A percentile compares a stretch with the other conserved stretches of the same genome.
These are phyloP conservation scores for Thera britannica DNA, from an alignment of 2,888 invertebrate genomes.

Conservation along the genomic window DNA sequence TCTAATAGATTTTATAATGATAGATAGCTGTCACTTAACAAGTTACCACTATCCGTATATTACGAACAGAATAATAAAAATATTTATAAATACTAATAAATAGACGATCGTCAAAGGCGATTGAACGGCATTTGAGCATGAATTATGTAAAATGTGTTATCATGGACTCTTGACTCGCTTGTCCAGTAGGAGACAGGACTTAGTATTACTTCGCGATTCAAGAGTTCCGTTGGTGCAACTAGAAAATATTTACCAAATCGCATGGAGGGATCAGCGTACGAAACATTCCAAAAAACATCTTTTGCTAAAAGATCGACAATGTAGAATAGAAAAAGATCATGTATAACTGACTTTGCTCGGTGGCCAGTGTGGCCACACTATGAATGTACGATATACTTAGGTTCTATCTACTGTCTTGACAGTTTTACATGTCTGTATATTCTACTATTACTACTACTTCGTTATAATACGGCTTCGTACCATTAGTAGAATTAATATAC, in stretches of 20 bases:
- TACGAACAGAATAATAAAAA: conserved; percentile 32
- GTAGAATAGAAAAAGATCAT: conserved; percentile 41
- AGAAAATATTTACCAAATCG: conserved; percentile 32
- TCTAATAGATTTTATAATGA: conserved; percentile 37
- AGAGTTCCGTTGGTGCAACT: conserved; percentile 28
- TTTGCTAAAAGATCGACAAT: conserved; percentile 37
- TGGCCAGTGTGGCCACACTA: conserved; percentile 38
- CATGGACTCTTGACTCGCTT: conserved; percentile 26
- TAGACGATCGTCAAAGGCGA: conserved; percentile 31
- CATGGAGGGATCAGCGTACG: conserved; percentile 39
- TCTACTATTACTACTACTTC: conserved; percentile 6
- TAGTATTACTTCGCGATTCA: conserved; percentile 32
- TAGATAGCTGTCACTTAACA: conserved; percentile 42
- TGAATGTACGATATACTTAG: conserved; percentile 47
- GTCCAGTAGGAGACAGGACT: conserved; percentile 31
- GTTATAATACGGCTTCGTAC: conserved; percentile 42
- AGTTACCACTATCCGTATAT: conserved; percentile 39
- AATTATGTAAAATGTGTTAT: conserved; percentile 24
- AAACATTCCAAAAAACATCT: conserved; percentile 45
- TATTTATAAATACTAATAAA: conserved; percentile 34
- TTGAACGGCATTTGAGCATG: conserved; percentile 27
- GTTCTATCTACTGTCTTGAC: conserved; percentile 41
- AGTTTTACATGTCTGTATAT: conserved; percentile 43
- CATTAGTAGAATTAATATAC: conserved; percentile 42
- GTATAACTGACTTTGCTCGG: conserved; percentile 33